Base-by-base conservation (phyloP, 2,888 invertebrate species). In the Nysson spinosus region DNA sequence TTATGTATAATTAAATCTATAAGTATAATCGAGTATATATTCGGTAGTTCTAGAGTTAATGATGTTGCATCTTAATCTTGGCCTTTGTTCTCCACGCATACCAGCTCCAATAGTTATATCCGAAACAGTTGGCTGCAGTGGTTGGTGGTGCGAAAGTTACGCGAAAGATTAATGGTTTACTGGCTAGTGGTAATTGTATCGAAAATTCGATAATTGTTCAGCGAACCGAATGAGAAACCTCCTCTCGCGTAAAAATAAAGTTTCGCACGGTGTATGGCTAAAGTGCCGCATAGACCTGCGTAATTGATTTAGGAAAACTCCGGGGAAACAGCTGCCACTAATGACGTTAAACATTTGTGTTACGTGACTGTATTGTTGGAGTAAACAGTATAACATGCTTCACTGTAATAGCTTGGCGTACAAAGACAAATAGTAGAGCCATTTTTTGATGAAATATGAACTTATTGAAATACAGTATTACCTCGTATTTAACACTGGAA, bases 61-160 rank as follows among this genome's bases (percentile, higher is more conserved):
- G 62, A 37, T 57, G 69, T 69, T 63, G 70, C 72, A 67, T 72
- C 49, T 65, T 68, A 75, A 74, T 66, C 44, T 28, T 28, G 19
- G 37, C 24, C 43, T 54, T 54, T 54, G 20, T 26, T 42, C n/a
- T 16, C 7, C 16, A 17, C 17, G 17, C 17, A 16, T 20, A 24
- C 24, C 12, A 40, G 12, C 24, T 40, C 40, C 24, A 22, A 0
- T 3, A 20, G 24, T 22, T 40, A n/a, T n/a, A 20, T 1, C 11
- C 4, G 1, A 34, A 12, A 4, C 14, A 14, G 16, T 16, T 14
- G 34, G 4, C 34, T 4, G 34, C 34, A 3, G 14, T 1, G 19
- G 43, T 51, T 32, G 37, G 28, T 47, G 64, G 54, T 66, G 63
- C 65, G 57, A 65, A 71, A 71, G 61, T 71, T 66, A 49, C 56